Base-by-base conservation (phyloP, 2,113 vertebrate genomes). In the Crotalus helleri region DNA sequence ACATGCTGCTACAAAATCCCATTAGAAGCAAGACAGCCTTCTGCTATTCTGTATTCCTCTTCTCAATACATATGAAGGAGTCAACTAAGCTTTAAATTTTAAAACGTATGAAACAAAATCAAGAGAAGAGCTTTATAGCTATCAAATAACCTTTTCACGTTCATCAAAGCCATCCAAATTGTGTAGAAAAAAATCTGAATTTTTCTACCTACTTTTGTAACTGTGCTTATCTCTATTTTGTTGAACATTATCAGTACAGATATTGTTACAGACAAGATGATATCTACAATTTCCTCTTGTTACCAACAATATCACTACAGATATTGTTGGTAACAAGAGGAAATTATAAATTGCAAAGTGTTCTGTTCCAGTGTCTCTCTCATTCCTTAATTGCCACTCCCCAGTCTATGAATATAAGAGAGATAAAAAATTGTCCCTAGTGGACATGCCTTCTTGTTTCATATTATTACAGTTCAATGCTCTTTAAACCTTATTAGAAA, bases 1-100 rank as follows among this genome's bases (percentile, higher is more conserved):
- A 98, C 98, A 98, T 98, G 97, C 97, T 98, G 98, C 97, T 97
- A 97, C 97, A 97, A 98, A 98, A 98, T 98, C 97, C 98, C 98
- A 98, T 98, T 97, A 98, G 97, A 96, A 97, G 94, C 97, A 97
- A 97, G 97, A 96, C 96, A 97, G 97, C 97, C 97, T 98, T 98
- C 98, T 98, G 97, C 97, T 97, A 94, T 97, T 98, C 96, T 95
- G 93, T 96, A 97, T 97, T 98, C 96, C 96, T 97, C 49, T 86
- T 95, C 93, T 92, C 93, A 93, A 94, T 90, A 94, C 91, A 95
- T 26, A 93, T 88, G 94, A 93, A 92, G 94, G 88, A 94, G 94
- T 93, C 85, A 94, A 39, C 0, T 26, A 49, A 57, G 93, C 96
- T 97, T 96, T 95, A 93, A 64, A 95, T 96, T 97, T 97, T 96